Conservation (phyloP, 2,888 invertebrate genomes). For the Eupithecia vulgata region DNA sequence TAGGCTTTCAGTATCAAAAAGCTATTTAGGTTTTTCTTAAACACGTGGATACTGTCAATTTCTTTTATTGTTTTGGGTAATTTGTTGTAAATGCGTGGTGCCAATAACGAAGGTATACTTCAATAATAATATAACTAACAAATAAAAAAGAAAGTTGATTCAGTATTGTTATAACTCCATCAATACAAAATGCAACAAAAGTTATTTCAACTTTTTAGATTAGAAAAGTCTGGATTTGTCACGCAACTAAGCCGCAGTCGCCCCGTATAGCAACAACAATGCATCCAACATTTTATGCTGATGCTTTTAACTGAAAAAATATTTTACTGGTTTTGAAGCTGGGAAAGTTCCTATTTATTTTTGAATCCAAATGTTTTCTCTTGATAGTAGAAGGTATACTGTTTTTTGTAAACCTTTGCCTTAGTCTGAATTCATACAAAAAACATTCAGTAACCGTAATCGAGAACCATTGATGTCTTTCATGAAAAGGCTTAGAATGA, state of each 20-base stretch:
- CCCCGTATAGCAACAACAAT: constrained; percentile 17
- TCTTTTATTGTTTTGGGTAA: too few species aligned
- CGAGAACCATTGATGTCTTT: too few species aligned
- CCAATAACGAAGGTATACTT: background rate
- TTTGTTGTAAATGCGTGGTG: too few species aligned
- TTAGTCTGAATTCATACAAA: too few species aligned
- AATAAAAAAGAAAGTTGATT: background rate
- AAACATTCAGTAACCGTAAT: too few species aligned
- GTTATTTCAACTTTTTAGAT: constrained; percentile 38
- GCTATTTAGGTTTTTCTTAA: too few species aligned
- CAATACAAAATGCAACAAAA: constrained; percentile 16
- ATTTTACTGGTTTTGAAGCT: constrained; percentile 13
- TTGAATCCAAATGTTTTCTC: background rate
- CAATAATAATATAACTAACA: background rate
- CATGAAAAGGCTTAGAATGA: too few species aligned
- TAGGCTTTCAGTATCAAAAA: too few species aligned
- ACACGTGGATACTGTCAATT: too few species aligned
- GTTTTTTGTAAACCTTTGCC: too few species aligned
- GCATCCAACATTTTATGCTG: constrained; percentile 18
- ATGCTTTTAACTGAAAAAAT: constrained; percentile 17
- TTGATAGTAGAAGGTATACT: background rate
- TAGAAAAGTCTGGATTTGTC: constrained; percentile 36
- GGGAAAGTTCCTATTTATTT: constrained; percentile 2
- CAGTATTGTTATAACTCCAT: constrained; percentile 5
- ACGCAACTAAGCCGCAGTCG: constrained; percentile 28